Evolutionary conservation across 2,888 invertebrate genomes (phyloP), one percentile per base, ranked within the genome.

Genomic region (Megaustenia siamemsis): DNA sequence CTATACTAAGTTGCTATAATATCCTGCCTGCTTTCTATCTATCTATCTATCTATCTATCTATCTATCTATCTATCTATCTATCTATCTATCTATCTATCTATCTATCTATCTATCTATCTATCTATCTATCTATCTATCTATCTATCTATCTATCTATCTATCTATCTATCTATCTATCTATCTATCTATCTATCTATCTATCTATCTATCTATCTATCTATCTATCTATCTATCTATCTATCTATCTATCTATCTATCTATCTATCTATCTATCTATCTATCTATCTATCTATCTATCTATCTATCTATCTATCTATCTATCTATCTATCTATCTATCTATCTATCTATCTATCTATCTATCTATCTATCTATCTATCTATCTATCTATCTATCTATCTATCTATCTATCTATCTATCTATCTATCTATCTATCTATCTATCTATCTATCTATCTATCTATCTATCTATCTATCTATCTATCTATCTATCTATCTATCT

Each of bases 81-180:
- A 8, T 56, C 8, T 15, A 18, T 71, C 35, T 71, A 28, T 32
- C 8, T 66, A 66, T 32, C 28, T 32, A 66, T 66, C 32, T 66
- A 66, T 66, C 66, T 66, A 66, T 28, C 32, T 66, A 32, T n/a
- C 32, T 32, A 32, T 66, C 66, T 32, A 66, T 32, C 28, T 66
- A 28, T 66, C 66, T 66, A n/a, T 66, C 28, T 28, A 28, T 66
- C 32, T 66, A n/a, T 32, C 32, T 66, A 66, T 32, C 28, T 32
- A 66, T 66, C 32, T 66, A 28, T 66, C 28, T 66, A 66, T 71
- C 35, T 71, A 15, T 71, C 71, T 71, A 38, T 35, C 35, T 71
- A 18, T 71, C 71, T 35, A 21, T 56, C 8, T 21, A 56, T 21
- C 8, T 56, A 15, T 56, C 56, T 56, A 8, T 56, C 8, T 15